These are phyloP conservation scores for Antennarius maculatus DNA, from an alignment of 2,797 vertebrate genomes.

Conservation along the genomic window DNA sequence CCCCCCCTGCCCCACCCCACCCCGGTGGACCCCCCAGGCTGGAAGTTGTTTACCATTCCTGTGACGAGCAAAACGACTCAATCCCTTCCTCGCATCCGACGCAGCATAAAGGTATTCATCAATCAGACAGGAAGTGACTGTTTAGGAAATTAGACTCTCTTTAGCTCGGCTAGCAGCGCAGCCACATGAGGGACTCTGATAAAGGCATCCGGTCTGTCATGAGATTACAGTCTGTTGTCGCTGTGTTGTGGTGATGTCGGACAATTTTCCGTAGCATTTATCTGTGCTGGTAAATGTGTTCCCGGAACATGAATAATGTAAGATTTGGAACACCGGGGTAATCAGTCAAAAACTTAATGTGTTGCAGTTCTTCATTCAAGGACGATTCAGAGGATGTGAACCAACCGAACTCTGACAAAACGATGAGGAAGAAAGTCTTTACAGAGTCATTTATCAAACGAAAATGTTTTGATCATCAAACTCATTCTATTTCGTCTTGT, in stretches of 20 bases:
- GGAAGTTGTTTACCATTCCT: slow-evolving; percentile 29
- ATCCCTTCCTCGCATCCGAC: neutral
- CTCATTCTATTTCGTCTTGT: too few relatives aligned
- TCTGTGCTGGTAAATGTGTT: slow-evolving; percentile 3
- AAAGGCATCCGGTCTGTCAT: neutral
- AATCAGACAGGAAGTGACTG: slow-evolving; percentile 11
- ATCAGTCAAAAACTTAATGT: neutral
- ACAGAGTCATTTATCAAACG: too few relatives aligned
- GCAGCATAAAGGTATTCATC: neutral
- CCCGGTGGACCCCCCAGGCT: slow-evolving; percentile 31
- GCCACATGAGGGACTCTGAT: slow-evolving; percentile 1
- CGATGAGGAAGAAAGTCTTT: too few relatives aligned
- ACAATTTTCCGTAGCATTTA: slow-evolving; percentile 10
- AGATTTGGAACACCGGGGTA: too few relatives aligned
- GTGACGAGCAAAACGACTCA: slow-evolving; percentile 19
- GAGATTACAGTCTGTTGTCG: too few relatives aligned
- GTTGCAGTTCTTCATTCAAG: neutral
- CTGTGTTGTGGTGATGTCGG: neutral
- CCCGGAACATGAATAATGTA: slow-evolving; percentile 5
- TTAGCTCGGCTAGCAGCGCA: too few relatives aligned
- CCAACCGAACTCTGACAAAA: neutral
- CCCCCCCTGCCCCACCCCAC: slow-evolving; percentile 23
- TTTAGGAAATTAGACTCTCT: slow-evolving; percentile 21
- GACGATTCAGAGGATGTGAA: neutral
- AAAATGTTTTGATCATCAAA: too few relatives aligned